phyloP scores from a whole-genome alignment of 1,140 invertebrate genomes.

The Holcopasites calliopsidis region DNA sequence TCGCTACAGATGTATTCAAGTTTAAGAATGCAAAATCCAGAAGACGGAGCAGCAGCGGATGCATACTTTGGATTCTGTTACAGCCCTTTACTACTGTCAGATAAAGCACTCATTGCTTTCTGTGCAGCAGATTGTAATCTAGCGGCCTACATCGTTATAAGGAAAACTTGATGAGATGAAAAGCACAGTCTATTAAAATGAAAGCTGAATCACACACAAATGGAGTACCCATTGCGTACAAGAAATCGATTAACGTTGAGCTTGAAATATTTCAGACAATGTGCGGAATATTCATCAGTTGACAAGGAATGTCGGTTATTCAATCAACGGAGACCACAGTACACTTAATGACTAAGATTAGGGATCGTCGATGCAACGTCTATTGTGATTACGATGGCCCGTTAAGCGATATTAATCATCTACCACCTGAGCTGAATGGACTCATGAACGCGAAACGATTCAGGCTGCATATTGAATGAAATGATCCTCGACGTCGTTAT shows the following conservation, averaged over 20 bases:
- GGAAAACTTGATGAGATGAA: too few species aligned
- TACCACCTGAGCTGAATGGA: constrained; percentile 17
- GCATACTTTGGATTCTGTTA: too few species aligned
- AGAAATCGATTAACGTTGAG: neutral
- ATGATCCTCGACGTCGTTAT: too few species aligned
- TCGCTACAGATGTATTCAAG: too few species aligned
- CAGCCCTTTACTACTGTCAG: too few species aligned
- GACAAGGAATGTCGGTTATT: constrained; percentile 23
- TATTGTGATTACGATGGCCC: constrained; percentile 40
- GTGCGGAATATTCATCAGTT: neutral
- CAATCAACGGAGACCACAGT: constrained; percentile 14
- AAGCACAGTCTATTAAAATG: neutral
- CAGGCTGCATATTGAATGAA: neutral
- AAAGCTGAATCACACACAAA: neutral
- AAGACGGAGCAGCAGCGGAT: too few species aligned
- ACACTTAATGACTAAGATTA: constrained; percentile 47
- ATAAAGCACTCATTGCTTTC: too few species aligned
- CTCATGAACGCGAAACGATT: constrained; percentile 19
- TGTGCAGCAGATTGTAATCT: too few species aligned
- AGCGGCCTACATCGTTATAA: too few species aligned
- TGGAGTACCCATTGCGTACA: neutral
- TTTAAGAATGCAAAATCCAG: too few species aligned
- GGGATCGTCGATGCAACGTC: constrained; percentile 28
- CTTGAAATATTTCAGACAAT: neutral
- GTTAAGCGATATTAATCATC: constrained; percentile 41